A percentile compares a stretch with the other conserved stretches of the same genome.
These are phyloP conservation scores for Dipodomys ordii DNA, from an alignment of 2,113 vertebrate genomes.

Conservation along the genomic window DNA sequence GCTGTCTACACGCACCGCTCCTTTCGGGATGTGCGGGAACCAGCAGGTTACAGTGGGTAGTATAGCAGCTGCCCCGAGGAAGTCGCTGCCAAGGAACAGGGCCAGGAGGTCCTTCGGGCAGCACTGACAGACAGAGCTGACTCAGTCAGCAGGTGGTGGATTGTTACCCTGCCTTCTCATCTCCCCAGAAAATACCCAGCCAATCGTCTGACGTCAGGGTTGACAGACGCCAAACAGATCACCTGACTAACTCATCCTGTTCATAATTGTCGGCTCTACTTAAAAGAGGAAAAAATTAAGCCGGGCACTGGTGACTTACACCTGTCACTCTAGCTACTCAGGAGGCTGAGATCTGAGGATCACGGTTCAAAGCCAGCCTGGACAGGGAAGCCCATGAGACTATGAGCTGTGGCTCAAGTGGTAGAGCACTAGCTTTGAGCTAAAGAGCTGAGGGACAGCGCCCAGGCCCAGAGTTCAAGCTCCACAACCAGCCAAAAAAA, in stretches of 20 bases:
- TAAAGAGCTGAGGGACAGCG: too few relatives aligned
- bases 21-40: neutral
- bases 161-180: neutral
- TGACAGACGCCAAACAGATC: neutral
- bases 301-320: too few relatives aligned
- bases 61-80: neutral
- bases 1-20: fast-evolving
- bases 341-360: too few relatives aligned
- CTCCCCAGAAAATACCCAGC: neutral
- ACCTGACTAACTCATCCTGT: too few relatives aligned
- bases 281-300: neutral
- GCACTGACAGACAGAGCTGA: neutral
- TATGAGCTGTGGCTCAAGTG: too few relatives aligned
- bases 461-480: too few relatives aligned
- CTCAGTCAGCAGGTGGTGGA: neutral
- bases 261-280: neutral
- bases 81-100: neutral
- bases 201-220: neutral
- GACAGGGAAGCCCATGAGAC: too few relatives aligned
- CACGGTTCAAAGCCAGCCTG: too few relatives aligned
- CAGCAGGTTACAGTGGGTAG: neutral
- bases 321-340: too few relatives aligned
- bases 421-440: too few relatives aligned
- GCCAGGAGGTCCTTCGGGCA: too few relatives aligned
- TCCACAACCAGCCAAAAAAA: too few relatives aligned